phyloP scores from a whole-genome alignment of 2,888 invertebrate genomes.

The Emmelina monodactyla region DNA sequence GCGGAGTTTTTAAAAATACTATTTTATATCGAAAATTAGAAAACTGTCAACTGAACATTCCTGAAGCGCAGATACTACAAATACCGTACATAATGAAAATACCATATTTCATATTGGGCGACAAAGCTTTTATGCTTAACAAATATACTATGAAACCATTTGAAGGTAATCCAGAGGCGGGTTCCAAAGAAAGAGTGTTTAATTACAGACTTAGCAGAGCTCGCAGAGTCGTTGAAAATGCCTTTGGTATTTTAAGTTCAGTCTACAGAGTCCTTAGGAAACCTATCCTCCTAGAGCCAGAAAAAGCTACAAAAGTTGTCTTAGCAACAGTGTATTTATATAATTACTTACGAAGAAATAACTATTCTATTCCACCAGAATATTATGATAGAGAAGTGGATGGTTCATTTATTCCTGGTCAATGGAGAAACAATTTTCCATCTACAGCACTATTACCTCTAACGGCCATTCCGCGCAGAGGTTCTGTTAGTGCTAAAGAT shows the following conservation, averaged over 20 bases:
- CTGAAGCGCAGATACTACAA: slow-evolving; percentile 16
- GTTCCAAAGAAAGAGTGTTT: slow-evolving; percentile 11
- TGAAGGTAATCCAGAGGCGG: slow-evolving; percentile 13
- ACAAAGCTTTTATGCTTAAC: slow-evolving; percentile 16
- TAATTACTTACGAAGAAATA: slow-evolving; percentile 13
- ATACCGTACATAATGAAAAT: slow-evolving; percentile 19
- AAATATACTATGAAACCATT: slow-evolving; percentile 17
- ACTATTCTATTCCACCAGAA: slow-evolving; percentile 11
- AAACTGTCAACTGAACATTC: slow-evolving; percentile 14
- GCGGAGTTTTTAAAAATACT: slow-evolving; percentile 18
- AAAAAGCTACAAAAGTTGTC: slow-evolving; percentile 9
- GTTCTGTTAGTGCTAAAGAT: slow-evolving; percentile 11
- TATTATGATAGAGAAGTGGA: slow-evolving; percentile 11
- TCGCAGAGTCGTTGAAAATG: slow-evolving; percentile 8
- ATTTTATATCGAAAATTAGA: slow-evolving; percentile 14
- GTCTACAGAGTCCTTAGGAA: slow-evolving; percentile 14
- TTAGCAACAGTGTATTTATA: slow-evolving; percentile 15
- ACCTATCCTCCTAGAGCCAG: slow-evolving; percentile 5
- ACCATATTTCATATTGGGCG: slow-evolving; percentile 17
- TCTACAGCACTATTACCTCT: slow-evolving; percentile 10
- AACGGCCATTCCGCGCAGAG: slow-evolving; percentile 10
- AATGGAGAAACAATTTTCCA: slow-evolving; percentile 9
- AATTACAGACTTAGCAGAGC: slow-evolving; percentile 4
- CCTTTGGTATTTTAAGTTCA: slow-evolving; percentile 14
- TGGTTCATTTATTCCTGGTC: slow-evolving; percentile 8